These are phyloP conservation scores for Oryzias javanicus DNA, from an alignment of 2,113 vertebrate genomes.

Conservation along the genomic window DNA sequence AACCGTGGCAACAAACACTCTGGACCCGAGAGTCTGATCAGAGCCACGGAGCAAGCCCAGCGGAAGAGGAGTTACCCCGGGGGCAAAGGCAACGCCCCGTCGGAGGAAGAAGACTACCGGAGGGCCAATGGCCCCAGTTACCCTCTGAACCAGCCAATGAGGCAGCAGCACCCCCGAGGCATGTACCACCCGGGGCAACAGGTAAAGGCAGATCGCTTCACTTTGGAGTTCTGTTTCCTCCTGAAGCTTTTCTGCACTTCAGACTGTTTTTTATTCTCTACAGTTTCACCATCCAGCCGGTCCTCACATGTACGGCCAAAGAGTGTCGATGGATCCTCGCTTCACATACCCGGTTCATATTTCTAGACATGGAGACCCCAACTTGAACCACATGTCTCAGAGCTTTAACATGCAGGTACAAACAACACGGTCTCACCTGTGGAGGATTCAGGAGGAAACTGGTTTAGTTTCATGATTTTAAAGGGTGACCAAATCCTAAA, in stretches of 20 bases:
- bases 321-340: conserved; percentile 78
- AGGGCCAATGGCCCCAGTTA: conserved; percentile 69
- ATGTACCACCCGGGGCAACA: conserved; percentile 72
- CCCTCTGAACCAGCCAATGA: conserved; percentile 62
- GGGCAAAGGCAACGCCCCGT: conserved; percentile 67
- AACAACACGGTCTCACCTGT: too few relatives aligned
- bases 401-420: conserved; percentile 86
- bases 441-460: too few relatives aligned
- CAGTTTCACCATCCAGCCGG: conserved; percentile 3
- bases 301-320: conserved; percentile 79
- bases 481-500: too few relatives aligned
- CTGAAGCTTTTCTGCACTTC: not conserved
- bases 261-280: not conserved
- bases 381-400: conserved; percentile 73
- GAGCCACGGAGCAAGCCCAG: conserved; percentile 76
- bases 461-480: too few relatives aligned
- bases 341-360: conserved; percentile 80
- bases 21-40: conserved; percentile 80
- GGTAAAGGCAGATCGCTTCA: conserved; percentile 39
- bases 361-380: conserved; percentile 79
- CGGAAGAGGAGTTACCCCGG: conserved; percentile 75
- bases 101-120: conserved; percentile 50
- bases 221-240: not conserved
- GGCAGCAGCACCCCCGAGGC: conserved; percentile 57
- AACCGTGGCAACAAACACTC: conserved; percentile 72